These are phyloP conservation scores for Eubasilissa regina DNA, from an alignment of 1,140 invertebrate genomes.

Conservation along the genomic window DNA sequence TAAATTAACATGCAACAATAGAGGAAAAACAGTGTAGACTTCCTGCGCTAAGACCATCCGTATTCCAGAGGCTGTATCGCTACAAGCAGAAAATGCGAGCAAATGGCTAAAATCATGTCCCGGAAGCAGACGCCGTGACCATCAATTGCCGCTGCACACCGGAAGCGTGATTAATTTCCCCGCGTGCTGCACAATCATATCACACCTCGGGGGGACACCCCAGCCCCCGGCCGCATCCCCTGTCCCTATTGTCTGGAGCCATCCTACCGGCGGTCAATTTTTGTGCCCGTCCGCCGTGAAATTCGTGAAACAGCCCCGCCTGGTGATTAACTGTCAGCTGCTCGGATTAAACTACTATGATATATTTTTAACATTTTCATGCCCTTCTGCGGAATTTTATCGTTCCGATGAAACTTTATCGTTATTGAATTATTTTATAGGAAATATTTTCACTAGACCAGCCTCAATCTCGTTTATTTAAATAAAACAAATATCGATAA, in stretches of 20 bases:
- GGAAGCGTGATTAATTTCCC: slow-evolving; percentile 49
- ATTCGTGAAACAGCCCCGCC: slow-evolving; percentile 20
- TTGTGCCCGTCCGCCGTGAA: slow-evolving; percentile 38
- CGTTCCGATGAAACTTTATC: too few relatives aligned
- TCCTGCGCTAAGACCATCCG: slow-evolving; percentile 4
- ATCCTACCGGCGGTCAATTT: slow-evolving; percentile 26
- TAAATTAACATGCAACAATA: too few relatives aligned
- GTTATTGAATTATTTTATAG: too few relatives aligned
- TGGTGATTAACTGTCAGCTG: slow-evolving; percentile 5
- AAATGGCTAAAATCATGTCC: not conserved
- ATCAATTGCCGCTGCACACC: slow-evolving; percentile 50
- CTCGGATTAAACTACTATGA: not conserved
- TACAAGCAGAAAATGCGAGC: slow-evolving; percentile 22
- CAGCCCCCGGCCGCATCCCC: not conserved
- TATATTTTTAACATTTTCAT: too few relatives aligned
- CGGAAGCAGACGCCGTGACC: slow-evolving; percentile 38
- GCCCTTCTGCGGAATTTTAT: too few relatives aligned
- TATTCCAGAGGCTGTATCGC: not conserved
- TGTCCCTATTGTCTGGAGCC: slow-evolving; percentile 21
- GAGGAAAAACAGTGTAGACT: too few relatives aligned
- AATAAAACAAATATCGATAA: too few relatives aligned
- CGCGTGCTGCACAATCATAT: slow-evolving; percentile 47
- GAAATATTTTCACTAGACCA: too few relatives aligned
- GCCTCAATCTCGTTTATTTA: too few relatives aligned
- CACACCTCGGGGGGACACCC: slow-evolving; percentile 29